Evolutionary conservation across 2,113 vertebrate genomes (phyloP).

Genomic region (Dasypus novemcinctus): DNA sequence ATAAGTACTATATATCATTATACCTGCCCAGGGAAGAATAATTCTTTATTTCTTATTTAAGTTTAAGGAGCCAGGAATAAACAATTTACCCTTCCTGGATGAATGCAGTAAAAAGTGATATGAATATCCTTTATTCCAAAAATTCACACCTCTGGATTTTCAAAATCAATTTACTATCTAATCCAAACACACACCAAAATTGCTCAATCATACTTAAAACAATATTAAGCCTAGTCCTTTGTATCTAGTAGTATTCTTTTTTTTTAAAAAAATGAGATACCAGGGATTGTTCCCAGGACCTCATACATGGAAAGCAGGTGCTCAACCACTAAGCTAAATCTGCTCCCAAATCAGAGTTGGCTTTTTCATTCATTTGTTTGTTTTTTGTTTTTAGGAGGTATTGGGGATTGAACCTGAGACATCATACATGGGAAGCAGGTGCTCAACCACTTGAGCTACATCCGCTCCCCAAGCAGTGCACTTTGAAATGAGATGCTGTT

Average conservation of each 20-base stretch:
- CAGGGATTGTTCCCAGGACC: no score
- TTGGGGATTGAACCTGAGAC: no score
- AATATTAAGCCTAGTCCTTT: not conserved
- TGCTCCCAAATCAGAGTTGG: no score
- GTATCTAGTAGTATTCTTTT: not conserved
- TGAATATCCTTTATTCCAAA: not conserved
- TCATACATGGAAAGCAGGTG: no score
- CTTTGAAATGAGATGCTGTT: not conserved
- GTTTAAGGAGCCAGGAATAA: conserved; percentile 12
- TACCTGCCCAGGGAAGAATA: not conserved
- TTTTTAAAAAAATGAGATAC: no score
- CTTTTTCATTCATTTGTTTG: no score
- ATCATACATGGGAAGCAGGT: no score
- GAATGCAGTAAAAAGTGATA: not conserved
- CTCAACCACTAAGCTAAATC: no score
- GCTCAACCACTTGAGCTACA: no score
- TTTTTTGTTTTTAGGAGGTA: no score
- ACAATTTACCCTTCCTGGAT: conserved; percentile 21
- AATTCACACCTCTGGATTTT: conserved; percentile 8
- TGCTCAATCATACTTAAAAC: conserved; percentile 19
- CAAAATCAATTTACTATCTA: not conserved
- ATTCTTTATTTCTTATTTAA: not conserved
- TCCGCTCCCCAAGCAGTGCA: not conserved
- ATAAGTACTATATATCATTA: not conserved
- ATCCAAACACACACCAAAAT: not conserved